Evolutionary conservation across 1,140 invertebrate genomes (phyloP).

Genomic region (Drosophila lacertosa): DNA sequence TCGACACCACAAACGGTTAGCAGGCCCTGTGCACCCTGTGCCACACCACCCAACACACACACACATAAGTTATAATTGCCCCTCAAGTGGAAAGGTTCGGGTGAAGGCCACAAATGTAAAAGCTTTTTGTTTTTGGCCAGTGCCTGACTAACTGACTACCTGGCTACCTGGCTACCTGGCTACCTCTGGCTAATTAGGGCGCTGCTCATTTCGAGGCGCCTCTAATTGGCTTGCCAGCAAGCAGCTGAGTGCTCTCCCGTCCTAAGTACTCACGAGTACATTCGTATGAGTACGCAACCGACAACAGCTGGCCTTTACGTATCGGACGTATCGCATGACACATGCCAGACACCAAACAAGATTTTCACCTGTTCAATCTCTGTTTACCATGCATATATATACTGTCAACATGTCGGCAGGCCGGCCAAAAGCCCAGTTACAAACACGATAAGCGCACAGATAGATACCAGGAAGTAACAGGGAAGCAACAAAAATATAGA

Average conservation of each 20-base stretch:
- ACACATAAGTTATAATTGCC: conserved; percentile 55
- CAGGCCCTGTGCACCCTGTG: background rate
- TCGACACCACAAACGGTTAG: conserved; percentile 14
- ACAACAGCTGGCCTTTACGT: conserved; percentile 34
- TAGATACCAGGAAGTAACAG: conserved; percentile 25
- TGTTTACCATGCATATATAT: conserved; percentile 46
- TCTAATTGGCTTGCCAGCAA: conserved; percentile 65
- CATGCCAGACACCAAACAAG: conserved; percentile 40
- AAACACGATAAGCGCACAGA: conserved; percentile 22
- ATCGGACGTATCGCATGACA: conserved; percentile 59
- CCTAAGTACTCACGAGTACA: conserved; percentile 30
- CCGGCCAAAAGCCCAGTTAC: conserved; percentile 2
- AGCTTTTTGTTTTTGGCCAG: conserved; percentile 25
- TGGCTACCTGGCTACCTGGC: conserved; percentile 2
- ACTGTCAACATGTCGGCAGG: conserved; percentile 53
- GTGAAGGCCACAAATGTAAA: conserved; percentile 59
- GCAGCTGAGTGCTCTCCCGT: conserved; percentile 38
- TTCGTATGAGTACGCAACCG: conserved; percentile 7
- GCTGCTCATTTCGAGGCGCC: conserved; percentile 51
- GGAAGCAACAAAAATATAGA: no score
- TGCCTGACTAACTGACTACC: background rate
- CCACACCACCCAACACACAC: conserved; percentile 8
- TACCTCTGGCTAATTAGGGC: conserved; percentile 54
- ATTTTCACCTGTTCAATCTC: conserved; percentile 64
- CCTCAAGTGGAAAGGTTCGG: conserved; percentile 19